These are phyloP conservation scores for Octonoba sinensis DNA, from an alignment of 2,888 invertebrate genomes.

Conservation along the genomic window DNA sequence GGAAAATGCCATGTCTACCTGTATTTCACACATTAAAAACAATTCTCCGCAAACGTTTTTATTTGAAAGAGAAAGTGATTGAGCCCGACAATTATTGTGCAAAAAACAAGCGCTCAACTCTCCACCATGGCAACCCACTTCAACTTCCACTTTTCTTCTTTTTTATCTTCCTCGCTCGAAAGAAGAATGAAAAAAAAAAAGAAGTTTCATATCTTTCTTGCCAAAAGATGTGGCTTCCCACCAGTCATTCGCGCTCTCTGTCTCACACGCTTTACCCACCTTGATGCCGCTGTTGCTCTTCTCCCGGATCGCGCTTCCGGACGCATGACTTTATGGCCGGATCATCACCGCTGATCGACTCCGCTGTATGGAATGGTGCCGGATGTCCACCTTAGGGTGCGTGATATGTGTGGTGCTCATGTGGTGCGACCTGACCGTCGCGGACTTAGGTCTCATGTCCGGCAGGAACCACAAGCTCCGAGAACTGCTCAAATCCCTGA, in stretches of 20 bases:
- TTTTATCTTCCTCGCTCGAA: neutral
- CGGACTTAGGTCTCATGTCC: slow-evolving; percentile 18
- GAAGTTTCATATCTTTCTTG: too few species aligned
- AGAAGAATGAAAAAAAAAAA: too few species aligned
- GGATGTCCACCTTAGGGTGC: slow-evolving; percentile 43
- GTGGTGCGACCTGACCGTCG: slow-evolving; percentile 30
- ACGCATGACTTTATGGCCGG: slow-evolving; percentile 53
- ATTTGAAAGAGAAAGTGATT: too few species aligned
- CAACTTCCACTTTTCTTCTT: slow-evolving; percentile 24
- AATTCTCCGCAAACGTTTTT: too few species aligned
- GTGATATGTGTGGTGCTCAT: slow-evolving; percentile 40
- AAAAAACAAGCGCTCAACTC: neutral
- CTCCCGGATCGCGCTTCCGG: slow-evolving; percentile 12
- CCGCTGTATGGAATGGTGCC: slow-evolving; percentile 60
- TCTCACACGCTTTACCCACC: too few species aligned
- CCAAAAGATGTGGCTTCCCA: too few species aligned
- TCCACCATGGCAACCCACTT: slow-evolving; percentile 27
- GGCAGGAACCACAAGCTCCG: slow-evolving; percentile 23
- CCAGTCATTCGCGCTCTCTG: too few species aligned
- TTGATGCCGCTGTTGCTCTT: neutral
- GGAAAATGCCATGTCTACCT: too few species aligned
- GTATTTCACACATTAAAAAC: too few species aligned
- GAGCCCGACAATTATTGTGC: too few species aligned
- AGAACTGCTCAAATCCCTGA: slow-evolving; percentile 29
- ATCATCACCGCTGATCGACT: slow-evolving; percentile 17